These are phyloP conservation scores for Luehdorfia chinensis DNA, from an alignment of 1,140 invertebrate species.

Conservation along the genomic window DNA sequence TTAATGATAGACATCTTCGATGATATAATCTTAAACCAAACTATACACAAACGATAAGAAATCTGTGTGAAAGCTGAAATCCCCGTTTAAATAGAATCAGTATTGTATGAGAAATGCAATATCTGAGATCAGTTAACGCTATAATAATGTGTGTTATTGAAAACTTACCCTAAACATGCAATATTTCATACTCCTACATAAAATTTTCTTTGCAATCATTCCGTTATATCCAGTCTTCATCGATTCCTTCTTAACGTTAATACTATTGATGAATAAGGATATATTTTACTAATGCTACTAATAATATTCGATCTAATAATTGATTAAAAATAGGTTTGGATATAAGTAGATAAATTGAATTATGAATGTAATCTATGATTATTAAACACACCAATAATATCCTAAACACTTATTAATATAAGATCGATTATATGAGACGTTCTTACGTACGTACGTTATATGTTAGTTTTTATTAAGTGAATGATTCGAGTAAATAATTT, in stretches of 20 bases:
- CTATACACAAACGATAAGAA: slow-evolving; percentile 10
- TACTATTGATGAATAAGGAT: background rate
- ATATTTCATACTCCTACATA: slow-evolving; percentile 23
- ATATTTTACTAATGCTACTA: background rate
- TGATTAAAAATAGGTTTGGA: background rate
- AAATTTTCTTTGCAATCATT: slow-evolving; percentile 25
- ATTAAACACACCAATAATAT: background rate
- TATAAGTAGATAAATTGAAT: background rate
- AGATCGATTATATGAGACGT: too few species aligned
- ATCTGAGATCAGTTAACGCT: background rate
- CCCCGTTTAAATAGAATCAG: background rate
- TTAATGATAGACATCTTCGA: background rate
- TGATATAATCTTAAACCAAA: slow-evolving; percentile 1
- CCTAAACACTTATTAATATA: background rate
- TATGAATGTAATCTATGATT: background rate
- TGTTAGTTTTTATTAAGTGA: too few species aligned
- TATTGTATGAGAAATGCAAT: slow-evolving; percentile 4
- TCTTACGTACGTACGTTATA: too few species aligned
- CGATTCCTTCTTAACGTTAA: slow-evolving; percentile 46
- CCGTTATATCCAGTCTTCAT: slow-evolving; percentile 53
- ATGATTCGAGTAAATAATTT: too few species aligned
- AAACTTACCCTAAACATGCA: slow-evolving; percentile 31
- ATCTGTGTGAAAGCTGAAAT: slow-evolving; percentile 8
- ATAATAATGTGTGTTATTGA: slow-evolving; percentile 4
- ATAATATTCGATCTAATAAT: background rate